Evolutionary conservation across 2,113 vertebrate genomes (phyloP).

Genomic region (Pygoscelis antarcticus): DNA sequence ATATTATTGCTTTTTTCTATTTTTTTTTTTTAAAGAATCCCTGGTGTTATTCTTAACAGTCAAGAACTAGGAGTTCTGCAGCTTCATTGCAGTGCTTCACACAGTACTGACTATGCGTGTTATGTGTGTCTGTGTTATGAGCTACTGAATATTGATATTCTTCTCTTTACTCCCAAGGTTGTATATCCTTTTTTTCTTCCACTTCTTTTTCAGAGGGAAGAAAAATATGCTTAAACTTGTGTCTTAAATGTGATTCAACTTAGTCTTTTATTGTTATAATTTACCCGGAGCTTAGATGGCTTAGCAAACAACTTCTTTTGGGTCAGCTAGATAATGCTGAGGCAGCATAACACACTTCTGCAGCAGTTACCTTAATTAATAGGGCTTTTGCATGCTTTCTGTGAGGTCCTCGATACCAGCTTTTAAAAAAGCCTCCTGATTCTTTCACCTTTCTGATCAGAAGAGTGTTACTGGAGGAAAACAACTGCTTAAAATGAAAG

Average conservation of each 20-base stretch:
- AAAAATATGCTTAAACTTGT: neutral
- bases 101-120: neutral
- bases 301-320: constrained; percentile 27
- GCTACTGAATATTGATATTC: neutral
- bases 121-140: neutral
- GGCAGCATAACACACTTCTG: neutral
- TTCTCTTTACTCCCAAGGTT: neutral
- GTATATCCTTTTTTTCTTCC: neutral
- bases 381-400: neutral
- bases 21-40: neutral
- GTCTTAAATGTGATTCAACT: neutral
- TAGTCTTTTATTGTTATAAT: neutral
- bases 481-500: neutral
- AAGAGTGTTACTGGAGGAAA: neutral
- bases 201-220: neutral
- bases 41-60: neutral
- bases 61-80: neutral
- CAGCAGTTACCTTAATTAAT: constrained; percentile 27
- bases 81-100: neutral
- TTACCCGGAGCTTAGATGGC: neutral
- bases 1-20: neutral
- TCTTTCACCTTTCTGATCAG: neutral
- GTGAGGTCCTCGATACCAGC: neutral
- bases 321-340: constrained; percentile 23
- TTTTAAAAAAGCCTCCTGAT: neutral